These are phyloP conservation scores for Albula glossodonta DNA, from an alignment of 2,113 vertebrate genomes.

Conservation along the genomic window DNA sequence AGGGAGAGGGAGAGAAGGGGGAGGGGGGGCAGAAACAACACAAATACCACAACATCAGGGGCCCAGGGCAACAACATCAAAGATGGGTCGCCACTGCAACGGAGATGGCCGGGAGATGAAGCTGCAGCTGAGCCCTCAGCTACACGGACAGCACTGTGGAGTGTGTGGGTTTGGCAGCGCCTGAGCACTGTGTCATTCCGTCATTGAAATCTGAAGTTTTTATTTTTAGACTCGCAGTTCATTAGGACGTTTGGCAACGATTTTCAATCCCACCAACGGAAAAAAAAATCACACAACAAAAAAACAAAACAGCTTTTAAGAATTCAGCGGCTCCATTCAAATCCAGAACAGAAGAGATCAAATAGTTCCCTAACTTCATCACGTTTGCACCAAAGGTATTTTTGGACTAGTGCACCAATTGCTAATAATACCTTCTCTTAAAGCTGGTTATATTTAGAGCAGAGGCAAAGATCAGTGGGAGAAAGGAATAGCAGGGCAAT, in stretches of 20 bases:
- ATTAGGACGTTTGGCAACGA: background rate
- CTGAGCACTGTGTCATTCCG: background rate
- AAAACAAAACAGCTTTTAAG: slow-evolving; percentile 11
- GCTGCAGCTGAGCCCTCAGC: background rate
- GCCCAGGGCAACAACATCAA: slow-evolving; percentile 2
- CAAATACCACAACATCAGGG: slow-evolving; percentile 25
- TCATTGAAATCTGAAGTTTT: background rate
- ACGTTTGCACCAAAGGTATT: slow-evolving; percentile 7
- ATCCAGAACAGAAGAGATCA: background rate
- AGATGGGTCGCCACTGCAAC: background rate
- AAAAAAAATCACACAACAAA: background rate
- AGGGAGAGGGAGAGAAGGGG: slow-evolving; percentile 41
- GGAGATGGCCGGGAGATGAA: background rate
- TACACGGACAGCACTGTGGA: background rate
- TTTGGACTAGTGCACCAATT: slow-evolving; percentile 20
- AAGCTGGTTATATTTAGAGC: slow-evolving; percentile 2
- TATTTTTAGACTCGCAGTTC: slow-evolving; percentile 2
- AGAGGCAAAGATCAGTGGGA: slow-evolving; percentile 20
- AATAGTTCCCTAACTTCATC: background rate
- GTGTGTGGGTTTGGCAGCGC: background rate
- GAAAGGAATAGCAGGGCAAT: background rate
- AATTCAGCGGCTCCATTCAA: background rate
- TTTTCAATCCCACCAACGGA: background rate
- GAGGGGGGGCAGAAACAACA: slow-evolving; percentile 33
- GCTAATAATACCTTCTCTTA: slow-evolving; percentile 24